Conservation (phyloP, 30 jellyfish, hydroid and myxozoan genomes). For the Cassiopea xamachana region DNA sequence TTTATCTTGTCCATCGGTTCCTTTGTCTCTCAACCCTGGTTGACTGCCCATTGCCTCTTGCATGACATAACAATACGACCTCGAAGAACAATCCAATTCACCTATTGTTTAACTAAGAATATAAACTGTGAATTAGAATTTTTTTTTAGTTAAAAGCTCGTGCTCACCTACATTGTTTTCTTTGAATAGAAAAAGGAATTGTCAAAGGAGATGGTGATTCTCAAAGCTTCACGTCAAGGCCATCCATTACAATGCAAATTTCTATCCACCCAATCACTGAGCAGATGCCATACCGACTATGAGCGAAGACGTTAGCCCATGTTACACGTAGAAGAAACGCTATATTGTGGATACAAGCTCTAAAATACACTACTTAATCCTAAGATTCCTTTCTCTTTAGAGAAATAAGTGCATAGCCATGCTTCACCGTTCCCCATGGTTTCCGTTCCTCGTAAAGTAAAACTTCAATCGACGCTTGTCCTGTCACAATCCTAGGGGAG, state of each 20-base stretch:
- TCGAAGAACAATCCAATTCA: constrained; percentile 25
- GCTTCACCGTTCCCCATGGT: constrained; percentile 18
- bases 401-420: constrained; percentile 38
- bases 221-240: neutral
- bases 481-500: too few species aligned
- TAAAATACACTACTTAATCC: neutral
- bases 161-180: constrained; percentile 52
- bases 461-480: neutral
- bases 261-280: neutral
- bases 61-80: neutral
- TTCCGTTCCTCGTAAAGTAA: neutral
- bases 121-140: neutral
- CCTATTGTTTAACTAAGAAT: constrained; percentile 40
- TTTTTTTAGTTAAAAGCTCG: constrained; percentile 51
- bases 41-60: constrained; percentile 9
- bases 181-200: constrained; percentile 9
- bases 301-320: neutral
- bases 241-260: neutral
- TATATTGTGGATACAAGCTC: neutral
- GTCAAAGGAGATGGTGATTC: neutral
- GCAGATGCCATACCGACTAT: neutral
- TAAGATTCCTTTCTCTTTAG: constrained; percentile 27
- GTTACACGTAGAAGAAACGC: neutral
- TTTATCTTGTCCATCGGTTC: neutral
- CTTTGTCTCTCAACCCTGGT: neutral